Percentiles rank a stretch among this genome's conserved stretches.
Conservation (phyloP, 1,140 invertebrate species). For the Zaprionus inermis region DNA sequence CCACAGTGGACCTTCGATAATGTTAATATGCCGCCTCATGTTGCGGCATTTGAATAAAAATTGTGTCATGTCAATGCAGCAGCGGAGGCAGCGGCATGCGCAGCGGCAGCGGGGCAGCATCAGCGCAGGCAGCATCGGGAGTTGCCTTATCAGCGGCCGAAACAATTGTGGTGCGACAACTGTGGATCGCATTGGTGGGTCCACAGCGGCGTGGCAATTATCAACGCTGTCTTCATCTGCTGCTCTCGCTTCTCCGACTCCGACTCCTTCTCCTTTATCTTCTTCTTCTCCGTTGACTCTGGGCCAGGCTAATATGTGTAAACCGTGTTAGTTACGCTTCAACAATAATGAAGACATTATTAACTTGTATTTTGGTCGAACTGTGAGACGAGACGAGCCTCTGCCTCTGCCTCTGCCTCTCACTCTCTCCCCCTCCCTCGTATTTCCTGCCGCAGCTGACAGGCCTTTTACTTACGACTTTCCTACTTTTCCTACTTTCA, state of each 20-base stretch:
- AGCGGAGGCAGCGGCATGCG: constrained; percentile 30
- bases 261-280: not conserved
- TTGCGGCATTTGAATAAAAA: constrained; percentile 80
- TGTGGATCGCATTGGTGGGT: constrained; percentile 57
- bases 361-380: constrained; percentile 72
- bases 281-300: constrained; percentile 1
- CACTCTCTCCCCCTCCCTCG: constrained; percentile 5
- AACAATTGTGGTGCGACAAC: constrained; percentile 64
- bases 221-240: constrained; percentile 64
- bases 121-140: not conserved
- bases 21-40: constrained; percentile 69
- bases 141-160: constrained; percentile 64
- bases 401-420: not conserved
- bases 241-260: not conserved
- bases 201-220: constrained; percentile 58
- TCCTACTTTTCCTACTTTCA: constrained; percentile 40
- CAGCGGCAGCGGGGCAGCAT: constrained; percentile 14
- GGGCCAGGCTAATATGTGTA: constrained; percentile 80
- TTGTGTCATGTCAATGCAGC: constrained; percentile 70
- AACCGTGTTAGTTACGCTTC: constrained; percentile 83
- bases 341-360: constrained; percentile 84
- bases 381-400: constrained; percentile 29
- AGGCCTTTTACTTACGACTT: constrained; percentile 70
- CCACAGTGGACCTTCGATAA: constrained; percentile 66
- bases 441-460: constrained; percentile 78